Conservation (phyloP, 2,888 invertebrate genomes). For the Acanthopleura granulata region DNA sequence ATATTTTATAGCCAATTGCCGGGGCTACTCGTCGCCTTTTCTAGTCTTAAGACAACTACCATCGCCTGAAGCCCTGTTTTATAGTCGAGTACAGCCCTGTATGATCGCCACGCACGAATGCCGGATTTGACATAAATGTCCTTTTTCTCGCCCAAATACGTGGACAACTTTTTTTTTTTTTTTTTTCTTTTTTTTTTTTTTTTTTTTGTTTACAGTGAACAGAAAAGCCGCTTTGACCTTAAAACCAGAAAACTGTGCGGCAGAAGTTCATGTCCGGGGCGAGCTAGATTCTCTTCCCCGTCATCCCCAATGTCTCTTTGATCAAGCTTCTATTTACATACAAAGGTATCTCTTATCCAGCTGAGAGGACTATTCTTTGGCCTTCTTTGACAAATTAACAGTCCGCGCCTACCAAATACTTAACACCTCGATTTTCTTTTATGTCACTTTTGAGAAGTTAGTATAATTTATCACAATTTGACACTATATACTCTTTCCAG, state of each 20-base stretch:
- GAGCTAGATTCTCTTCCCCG: too few relatives aligned
- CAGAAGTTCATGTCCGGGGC: too few relatives aligned
- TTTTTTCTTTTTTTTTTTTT: conserved; percentile 9
- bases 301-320: too few relatives aligned
- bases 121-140: conserved; percentile 4
- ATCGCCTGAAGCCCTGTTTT: conserved; percentile 11
- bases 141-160: background rate
- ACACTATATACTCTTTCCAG: background rate
- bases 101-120: conserved; percentile 10
- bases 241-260: background rate
- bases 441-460: background rate
- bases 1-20: too few relatives aligned
- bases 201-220: background rate
- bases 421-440: conserved; percentile 3
- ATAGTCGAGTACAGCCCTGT: background rate
- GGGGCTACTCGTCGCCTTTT: too few relatives aligned
- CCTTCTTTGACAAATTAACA: conserved; percentile 2
- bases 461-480: conserved; percentile 17
- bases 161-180: background rate
- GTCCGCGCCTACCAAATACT: background rate
- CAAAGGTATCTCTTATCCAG: too few relatives aligned
- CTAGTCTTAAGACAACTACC: background rate
- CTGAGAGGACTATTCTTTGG: background rate
- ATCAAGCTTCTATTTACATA: too few relatives aligned
- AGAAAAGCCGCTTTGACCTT: background rate